Evolutionary conservation across 2,113 vertebrate genomes (phyloP).

Genomic region (Myodes glareolus): DNA sequence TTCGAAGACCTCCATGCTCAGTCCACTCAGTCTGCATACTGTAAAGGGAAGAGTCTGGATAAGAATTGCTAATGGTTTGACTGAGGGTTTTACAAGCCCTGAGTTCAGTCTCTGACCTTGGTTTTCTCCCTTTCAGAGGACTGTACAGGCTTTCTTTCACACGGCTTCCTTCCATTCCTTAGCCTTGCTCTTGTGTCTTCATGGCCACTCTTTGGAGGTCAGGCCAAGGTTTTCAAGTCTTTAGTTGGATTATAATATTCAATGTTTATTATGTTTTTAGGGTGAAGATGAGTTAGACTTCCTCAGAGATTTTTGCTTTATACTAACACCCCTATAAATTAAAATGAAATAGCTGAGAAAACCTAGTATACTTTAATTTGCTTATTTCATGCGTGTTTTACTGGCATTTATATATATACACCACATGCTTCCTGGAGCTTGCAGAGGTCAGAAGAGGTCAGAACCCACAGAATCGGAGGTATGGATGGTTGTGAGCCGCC

Average conservation of each 20-base stretch:
- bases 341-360: conserved; percentile 45
- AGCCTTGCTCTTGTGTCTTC: not conserved
- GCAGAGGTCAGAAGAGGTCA: not conserved
- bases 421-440: not conserved
- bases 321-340: not conserved
- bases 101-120: not conserved
- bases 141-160: not conserved
- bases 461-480: not conserved
- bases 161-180: not conserved
- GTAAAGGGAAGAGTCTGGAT: not conserved
- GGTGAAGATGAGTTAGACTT: conserved; percentile 18
- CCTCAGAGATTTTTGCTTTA: not conserved
- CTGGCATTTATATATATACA: not conserved
- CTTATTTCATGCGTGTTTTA: not conserved
- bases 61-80: not conserved
- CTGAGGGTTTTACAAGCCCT: not conserved
- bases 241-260: conserved; percentile 11
- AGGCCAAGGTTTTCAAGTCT: not conserved
- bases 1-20: not conserved
- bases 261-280: not conserved
- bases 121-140: not conserved
- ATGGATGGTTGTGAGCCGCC: not conserved
- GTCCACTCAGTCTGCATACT: too few species aligned
- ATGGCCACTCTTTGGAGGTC: not conserved
- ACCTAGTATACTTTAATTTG: not conserved